Evolutionary conservation across 1,140 invertebrate species (phyloP).

Genomic region (Apis florea): DNA sequence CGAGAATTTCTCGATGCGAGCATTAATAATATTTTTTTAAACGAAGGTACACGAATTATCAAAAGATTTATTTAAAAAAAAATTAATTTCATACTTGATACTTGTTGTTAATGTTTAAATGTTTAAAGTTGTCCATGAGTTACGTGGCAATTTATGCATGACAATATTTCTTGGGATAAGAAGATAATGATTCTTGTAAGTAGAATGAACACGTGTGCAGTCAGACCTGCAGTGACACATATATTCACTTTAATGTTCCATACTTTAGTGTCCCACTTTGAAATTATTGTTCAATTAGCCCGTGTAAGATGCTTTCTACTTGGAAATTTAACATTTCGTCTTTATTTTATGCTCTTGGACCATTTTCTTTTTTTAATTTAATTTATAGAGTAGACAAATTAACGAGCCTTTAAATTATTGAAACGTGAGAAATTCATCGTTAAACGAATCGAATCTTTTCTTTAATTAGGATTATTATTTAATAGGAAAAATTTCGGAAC

Average conservation of each 20-base stretch:
- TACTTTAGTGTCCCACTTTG: not conserved
- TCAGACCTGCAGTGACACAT: not conserved
- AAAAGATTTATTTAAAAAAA: not conserved
- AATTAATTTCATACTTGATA: not conserved
- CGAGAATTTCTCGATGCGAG: no score
- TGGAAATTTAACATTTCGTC: not conserved
- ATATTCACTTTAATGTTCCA: no score
- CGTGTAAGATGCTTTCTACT: not conserved
- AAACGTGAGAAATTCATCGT: not conserved
- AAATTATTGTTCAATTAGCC: not conserved
- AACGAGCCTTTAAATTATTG: not conserved
- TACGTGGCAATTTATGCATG: accelerated
- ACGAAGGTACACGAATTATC: no score
- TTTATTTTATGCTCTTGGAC: not conserved
- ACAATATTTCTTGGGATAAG: no score
- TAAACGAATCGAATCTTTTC: not conserved
- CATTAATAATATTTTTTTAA: not conserved
- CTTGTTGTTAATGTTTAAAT: not conserved
- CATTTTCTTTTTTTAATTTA: no score
- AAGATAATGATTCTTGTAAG: not conserved
- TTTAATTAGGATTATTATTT: not conserved
- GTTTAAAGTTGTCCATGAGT: no score
- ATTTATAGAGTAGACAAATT: no score
- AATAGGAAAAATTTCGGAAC: not conserved
- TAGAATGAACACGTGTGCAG: not conserved